These are phyloP conservation scores for Torymus texanus DNA, from an alignment of 2,888 invertebrate species.

Conservation along the genomic window DNA sequence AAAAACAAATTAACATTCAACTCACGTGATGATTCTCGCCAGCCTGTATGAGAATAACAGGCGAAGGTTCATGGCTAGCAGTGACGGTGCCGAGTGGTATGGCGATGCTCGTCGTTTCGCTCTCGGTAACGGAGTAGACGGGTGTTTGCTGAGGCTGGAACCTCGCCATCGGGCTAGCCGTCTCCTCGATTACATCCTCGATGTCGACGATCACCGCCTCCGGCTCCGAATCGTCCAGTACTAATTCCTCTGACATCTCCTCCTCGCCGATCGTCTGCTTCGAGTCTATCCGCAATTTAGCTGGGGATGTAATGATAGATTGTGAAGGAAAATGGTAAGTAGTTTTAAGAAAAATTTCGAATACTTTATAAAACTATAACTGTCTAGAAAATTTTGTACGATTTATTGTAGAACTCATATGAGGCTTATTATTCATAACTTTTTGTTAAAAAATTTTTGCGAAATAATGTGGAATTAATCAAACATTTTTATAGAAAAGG, in stretches of 20 bases:
- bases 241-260: constrained; percentile 56
- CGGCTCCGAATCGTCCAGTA: constrained; percentile 77
- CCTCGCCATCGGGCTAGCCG: constrained; percentile 83
- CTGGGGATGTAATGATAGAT: constrained; percentile 54
- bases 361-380: background rate
- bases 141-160: constrained; percentile 84
- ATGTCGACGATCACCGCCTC: constrained; percentile 88
- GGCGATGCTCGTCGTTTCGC: constrained; percentile 70
- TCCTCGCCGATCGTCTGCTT: constrained; percentile 65
- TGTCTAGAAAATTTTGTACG: too few relatives aligned
- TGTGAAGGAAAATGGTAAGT: too few relatives aligned
- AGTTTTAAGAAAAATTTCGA: background rate
- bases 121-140: constrained; percentile 77
- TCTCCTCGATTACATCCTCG: constrained; percentile 87
- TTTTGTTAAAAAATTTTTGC: too few relatives aligned
- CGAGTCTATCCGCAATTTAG: constrained; percentile 63
- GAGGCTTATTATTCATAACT: too few relatives aligned
- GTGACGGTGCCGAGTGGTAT: constrained; percentile 70
- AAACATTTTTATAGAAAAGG: too few relatives aligned
- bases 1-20: background rate
- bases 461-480: too few relatives aligned
- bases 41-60: constrained; percentile 65
- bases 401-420: too few relatives aligned
- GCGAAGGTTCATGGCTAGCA: constrained; percentile 69
- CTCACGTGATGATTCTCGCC: constrained; percentile 59